phyloP scores from a whole-genome alignment of 2,888 invertebrate species.

The Hypena proboscidalis region DNA sequence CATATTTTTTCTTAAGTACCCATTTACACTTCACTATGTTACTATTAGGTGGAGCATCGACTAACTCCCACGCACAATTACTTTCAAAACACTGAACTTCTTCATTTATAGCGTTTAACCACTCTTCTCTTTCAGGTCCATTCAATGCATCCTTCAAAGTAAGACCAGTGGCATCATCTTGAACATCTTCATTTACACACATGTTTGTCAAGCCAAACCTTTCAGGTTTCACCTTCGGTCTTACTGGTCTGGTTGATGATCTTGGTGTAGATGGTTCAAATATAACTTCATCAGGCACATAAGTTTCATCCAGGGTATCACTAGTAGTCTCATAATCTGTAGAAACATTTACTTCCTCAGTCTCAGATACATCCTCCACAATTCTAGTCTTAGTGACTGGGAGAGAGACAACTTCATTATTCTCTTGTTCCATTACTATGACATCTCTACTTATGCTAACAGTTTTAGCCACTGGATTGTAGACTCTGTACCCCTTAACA shows the following conservation, averaged over 20 bases:
- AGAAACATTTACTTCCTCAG: too few relatives aligned
- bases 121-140: not conserved
- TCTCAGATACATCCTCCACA: not conserved
- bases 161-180: not conserved
- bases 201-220: constrained; percentile 2
- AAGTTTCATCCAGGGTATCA: too few relatives aligned
- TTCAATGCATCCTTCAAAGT: constrained; percentile 1
- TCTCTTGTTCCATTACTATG: constrained; percentile 3
- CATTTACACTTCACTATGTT: too few relatives aligned
- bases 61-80: not conserved
- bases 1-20: too few relatives aligned
- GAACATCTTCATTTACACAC: constrained; percentile 2
- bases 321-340: too few relatives aligned
- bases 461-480: constrained; percentile 1
- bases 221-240: not conserved
- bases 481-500: constrained; percentile 9
- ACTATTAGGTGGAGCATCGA: not conserved
- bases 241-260: not conserved
- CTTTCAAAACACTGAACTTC: not conserved
- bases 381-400: not conserved
- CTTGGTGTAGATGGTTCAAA: not conserved
- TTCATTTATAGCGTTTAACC: not conserved
- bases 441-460: constrained; percentile 18
- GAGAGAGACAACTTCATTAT: not conserved
- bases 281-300: not conserved